Percentiles rank a stretch among this genome's conserved stretches.
These are phyloP conservation scores for Parascotia fuliginaria DNA, from an alignment of 2,888 invertebrate species.

Conservation along the genomic window DNA sequence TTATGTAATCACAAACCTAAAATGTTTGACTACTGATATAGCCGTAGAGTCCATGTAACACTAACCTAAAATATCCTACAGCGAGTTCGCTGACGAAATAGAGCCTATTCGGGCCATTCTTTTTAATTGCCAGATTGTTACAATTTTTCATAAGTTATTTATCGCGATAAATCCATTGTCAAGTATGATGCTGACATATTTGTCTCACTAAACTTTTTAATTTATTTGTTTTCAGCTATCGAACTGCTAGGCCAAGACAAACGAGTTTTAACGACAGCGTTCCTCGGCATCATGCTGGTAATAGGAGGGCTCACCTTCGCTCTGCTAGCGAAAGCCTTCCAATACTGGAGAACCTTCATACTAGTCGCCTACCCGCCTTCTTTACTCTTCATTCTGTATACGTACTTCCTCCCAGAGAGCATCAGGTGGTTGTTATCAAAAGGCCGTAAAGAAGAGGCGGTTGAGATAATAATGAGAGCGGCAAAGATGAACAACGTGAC, in stretches of 20 bases:
- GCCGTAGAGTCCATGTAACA: too few relatives aligned
- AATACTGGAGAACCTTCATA: slow-evolving; percentile 90
- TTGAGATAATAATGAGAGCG: slow-evolving; percentile 87
- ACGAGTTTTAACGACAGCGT: slow-evolving; percentile 74
- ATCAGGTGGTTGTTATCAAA: slow-evolving; percentile 92
- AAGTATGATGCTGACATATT: too few relatives aligned
- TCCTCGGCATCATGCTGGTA: slow-evolving; percentile 83
- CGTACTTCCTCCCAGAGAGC: slow-evolving; percentile 91
- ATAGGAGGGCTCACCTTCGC: slow-evolving; percentile 90
- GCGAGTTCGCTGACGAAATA: too few relatives aligned
- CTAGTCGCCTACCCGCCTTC: slow-evolving; percentile 90
- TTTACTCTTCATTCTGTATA: slow-evolving; percentile 88
- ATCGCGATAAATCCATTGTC: too few relatives aligned
- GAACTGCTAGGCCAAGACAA: slow-evolving; percentile 77
- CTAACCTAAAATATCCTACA: too few relatives aligned
- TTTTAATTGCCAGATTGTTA: too few relatives aligned
- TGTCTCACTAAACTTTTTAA: background rate
- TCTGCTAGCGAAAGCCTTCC: slow-evolving; percentile 88
- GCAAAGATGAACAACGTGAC: slow-evolving; percentile 87
- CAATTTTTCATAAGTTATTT: too few relatives aligned
- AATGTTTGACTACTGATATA: too few relatives aligned
- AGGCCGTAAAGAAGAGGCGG: slow-evolving; percentile 88
- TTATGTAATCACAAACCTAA: too few relatives aligned
- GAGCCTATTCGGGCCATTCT: too few relatives aligned
- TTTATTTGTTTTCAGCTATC: slow-evolving; percentile 63